phyloP scores from a whole-genome alignment of 2,888 invertebrate species.

The Scaptomyza caliginosa region DNA sequence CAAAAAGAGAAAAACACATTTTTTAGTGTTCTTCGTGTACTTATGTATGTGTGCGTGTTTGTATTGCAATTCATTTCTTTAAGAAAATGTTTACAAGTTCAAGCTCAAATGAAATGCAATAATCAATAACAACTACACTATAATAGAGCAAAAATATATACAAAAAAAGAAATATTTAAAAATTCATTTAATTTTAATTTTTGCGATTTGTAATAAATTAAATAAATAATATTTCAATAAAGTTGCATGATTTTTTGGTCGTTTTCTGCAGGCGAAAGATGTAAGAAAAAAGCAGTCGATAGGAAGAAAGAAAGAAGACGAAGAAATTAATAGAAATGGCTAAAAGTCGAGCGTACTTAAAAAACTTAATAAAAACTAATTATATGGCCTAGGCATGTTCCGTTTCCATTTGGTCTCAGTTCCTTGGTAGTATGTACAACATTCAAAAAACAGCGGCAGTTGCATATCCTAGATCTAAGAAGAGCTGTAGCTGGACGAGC shows the following conservation, averaged over 20 bases:
- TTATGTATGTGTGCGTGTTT: neutral
- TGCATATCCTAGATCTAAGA: constrained; percentile 55
- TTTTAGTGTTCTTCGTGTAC: neutral
- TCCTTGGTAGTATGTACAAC: constrained; percentile 68
- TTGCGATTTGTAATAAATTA: constrained; percentile 82
- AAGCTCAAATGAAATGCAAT: no score
- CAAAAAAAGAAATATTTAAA: neutral
- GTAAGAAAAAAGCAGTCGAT: constrained; percentile 16
- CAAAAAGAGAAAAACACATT: no score
- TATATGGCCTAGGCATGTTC: constrained; percentile 73
- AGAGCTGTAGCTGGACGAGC: constrained; percentile 73
- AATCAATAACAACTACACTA: constrained; percentile 14
- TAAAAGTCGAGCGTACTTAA: constrained; percentile 60
- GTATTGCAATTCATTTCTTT: no score
- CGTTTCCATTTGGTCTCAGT: constrained; percentile 66
- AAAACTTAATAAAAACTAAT: constrained; percentile 54
- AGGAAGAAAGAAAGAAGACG: constrained; percentile 9
- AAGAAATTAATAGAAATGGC: constrained; percentile 50
- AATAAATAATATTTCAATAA: constrained; percentile 81
- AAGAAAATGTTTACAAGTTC: no score
- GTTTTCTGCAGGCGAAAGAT: constrained; percentile 48
- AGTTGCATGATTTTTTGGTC: constrained; percentile 72
- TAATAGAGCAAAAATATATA: constrained; percentile 1
- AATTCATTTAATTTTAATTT: constrained; percentile 54
- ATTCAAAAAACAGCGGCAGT: constrained; percentile 48